phyloP scores from a whole-genome alignment of 2,113 vertebrate genomes.

The Lophius piscatorius region DNA sequence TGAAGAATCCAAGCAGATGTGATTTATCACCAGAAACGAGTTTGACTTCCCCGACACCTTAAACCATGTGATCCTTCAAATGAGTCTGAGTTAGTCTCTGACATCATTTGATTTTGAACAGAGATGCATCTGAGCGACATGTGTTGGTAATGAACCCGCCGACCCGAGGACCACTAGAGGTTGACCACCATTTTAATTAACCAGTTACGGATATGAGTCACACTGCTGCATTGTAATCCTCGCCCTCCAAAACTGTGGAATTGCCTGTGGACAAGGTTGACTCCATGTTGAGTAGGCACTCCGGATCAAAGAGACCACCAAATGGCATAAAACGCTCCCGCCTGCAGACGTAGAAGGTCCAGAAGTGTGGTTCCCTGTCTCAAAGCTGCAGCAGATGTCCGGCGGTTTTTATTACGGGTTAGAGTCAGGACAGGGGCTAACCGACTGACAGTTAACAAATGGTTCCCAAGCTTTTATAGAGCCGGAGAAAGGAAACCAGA shows the following conservation, averaged over 20 bases:
- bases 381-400: constrained; percentile 53
- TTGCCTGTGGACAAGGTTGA: constrained; percentile 8
- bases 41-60: too few relatives aligned
- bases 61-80: too few relatives aligned
- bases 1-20: too few relatives aligned
- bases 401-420: constrained; percentile 63
- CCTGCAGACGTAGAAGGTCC: constrained; percentile 38
- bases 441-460: constrained; percentile 66
- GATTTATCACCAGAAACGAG: too few relatives aligned
- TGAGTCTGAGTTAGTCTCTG: background rate
- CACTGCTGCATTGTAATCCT: constrained; percentile 14
- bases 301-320: constrained; percentile 53
- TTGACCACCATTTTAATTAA: constrained; percentile 1
- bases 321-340: constrained; percentile 26
- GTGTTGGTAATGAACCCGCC: constrained; percentile 35
- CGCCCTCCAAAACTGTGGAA: constrained; percentile 16
- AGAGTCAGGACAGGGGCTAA: constrained; percentile 54
- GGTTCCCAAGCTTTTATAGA: constrained; percentile 58
- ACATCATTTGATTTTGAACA: constrained; percentile 28
- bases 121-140: constrained; percentile 4
- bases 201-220: constrained; percentile 35
- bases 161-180: constrained; percentile 3
- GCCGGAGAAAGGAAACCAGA: constrained; percentile 57
- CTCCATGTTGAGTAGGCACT: constrained; percentile 37
- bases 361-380: constrained; percentile 42